Conservation (phyloP, 2,113 vertebrate species). For the Sturnira hondurensis region DNA sequence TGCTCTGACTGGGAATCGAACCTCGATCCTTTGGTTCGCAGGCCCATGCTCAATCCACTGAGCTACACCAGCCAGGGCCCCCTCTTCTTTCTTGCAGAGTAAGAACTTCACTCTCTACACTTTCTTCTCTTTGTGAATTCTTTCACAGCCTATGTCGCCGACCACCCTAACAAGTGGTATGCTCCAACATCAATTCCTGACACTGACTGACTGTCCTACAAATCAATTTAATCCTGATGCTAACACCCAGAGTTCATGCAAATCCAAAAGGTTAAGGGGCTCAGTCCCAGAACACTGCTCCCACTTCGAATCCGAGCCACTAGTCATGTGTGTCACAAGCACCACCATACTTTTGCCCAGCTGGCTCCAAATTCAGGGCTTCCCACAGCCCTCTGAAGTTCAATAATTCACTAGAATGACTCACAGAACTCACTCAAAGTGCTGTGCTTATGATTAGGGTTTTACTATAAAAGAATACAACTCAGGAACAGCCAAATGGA, state of each 20-base stretch:
- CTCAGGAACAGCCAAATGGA: not conserved
- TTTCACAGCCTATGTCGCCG: too few relatives aligned
- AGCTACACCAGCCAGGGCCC: too few relatives aligned
- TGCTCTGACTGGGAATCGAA: too few relatives aligned
- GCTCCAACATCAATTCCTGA: not conserved
- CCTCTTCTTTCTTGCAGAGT: too few relatives aligned
- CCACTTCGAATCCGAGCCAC: not conserved
- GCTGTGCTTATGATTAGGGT: not conserved
- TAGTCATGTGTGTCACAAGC: not conserved
- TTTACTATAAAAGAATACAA: not conserved
- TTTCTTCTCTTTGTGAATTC: too few relatives aligned
- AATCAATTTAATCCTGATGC: constrained; percentile 1
- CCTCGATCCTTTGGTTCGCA: too few relatives aligned
- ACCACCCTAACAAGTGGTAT: not conserved
- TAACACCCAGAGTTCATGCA: not conserved
- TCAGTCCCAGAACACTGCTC: not conserved
- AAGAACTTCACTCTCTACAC: too few relatives aligned
- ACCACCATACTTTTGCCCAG: not conserved
- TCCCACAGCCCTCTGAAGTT: not conserved
- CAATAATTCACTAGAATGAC: not conserved
- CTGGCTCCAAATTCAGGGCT: not conserved
- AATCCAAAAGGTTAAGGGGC: not conserved
- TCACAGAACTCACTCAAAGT: not conserved
- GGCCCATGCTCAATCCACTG: too few relatives aligned
- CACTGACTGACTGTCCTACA: not conserved